Evolutionary conservation across 2,888 invertebrate genomes (phyloP).

Genomic region (Minunthozetes semirufus): DNA sequence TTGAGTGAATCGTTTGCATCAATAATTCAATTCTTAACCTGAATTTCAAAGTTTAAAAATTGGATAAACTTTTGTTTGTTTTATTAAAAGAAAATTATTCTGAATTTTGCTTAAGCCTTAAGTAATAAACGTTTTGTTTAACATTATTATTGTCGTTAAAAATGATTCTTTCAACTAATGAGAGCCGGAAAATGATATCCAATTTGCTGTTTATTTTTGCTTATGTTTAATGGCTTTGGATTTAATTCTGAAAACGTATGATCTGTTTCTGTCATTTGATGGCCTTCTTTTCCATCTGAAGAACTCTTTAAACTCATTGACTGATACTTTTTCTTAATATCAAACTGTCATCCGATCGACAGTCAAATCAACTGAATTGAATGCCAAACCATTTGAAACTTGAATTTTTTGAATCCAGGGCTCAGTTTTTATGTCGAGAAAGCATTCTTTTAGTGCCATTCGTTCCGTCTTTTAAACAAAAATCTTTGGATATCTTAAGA

Average conservation of each 20-base stretch:
- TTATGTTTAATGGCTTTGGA: no score
- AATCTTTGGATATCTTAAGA: neutral
- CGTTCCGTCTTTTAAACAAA: neutral
- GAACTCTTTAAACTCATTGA: no score
- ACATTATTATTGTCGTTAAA: no score
- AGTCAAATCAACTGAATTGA: neutral
- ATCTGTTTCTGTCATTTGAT: neutral
- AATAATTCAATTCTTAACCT: no score
- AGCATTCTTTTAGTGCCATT: neutral
- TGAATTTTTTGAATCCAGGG: neutral
- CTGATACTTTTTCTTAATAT: neutral
- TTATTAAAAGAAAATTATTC: neutral
- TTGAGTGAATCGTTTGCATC: no score
- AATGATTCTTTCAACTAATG: no score
- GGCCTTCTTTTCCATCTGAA: neutral
- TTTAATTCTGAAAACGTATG: no score
- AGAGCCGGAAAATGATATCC: no score
- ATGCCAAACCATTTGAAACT: neutral
- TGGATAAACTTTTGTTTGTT: neutral
- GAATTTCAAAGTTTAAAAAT: no score
- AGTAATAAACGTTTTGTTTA: no score
- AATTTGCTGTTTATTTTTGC: no score
- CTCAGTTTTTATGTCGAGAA: slow-evolving; percentile 8
- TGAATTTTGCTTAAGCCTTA: no score
- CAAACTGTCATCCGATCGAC: neutral